Conservation (phyloP, 2,888 invertebrate species). For the Cosmia trapezina region DNA sequence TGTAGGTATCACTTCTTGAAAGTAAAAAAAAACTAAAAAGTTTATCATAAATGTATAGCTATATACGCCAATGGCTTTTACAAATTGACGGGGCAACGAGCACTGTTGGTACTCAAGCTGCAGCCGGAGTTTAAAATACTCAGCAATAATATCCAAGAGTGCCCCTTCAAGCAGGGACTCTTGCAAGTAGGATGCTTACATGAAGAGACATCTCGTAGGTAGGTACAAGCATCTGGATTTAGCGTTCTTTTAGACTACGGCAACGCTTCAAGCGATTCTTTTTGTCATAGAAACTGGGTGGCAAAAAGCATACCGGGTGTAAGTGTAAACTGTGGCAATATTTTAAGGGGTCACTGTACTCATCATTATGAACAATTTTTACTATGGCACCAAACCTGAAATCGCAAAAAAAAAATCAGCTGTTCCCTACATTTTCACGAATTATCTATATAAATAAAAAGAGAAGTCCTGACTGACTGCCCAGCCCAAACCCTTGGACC, state of each 20-base stretch:
- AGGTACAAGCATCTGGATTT: not conserved
- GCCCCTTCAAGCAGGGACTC: not conserved
- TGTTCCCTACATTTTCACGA: no score
- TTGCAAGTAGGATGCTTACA: not conserved
- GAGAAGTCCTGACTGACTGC: no score
- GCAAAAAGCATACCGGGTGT: not conserved
- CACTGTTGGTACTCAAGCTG: conserved; percentile 6
- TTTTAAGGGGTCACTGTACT: no score
- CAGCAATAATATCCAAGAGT: not conserved
- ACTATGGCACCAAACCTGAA: no score
- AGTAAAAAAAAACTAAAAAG: not conserved
- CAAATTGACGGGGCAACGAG: not conserved
- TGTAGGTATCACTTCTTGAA: not conserved
- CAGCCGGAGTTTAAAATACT: conserved; percentile 8
- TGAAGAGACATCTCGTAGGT: not conserved
- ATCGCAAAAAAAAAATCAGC: no score
- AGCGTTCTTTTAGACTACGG: not conserved
- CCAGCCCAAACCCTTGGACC: no score
- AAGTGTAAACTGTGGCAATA: no score
- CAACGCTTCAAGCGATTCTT: not conserved
- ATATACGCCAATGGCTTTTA: conserved; percentile 4
- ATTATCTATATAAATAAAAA: no score
- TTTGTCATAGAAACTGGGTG: not conserved
- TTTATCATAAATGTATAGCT: no score
- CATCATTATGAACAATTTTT: no score